Percentiles rank a stretch among this genome's conserved stretches.
Conservation (phyloP, 2,888 invertebrate genomes). For the Drosophila paranaensis region DNA sequence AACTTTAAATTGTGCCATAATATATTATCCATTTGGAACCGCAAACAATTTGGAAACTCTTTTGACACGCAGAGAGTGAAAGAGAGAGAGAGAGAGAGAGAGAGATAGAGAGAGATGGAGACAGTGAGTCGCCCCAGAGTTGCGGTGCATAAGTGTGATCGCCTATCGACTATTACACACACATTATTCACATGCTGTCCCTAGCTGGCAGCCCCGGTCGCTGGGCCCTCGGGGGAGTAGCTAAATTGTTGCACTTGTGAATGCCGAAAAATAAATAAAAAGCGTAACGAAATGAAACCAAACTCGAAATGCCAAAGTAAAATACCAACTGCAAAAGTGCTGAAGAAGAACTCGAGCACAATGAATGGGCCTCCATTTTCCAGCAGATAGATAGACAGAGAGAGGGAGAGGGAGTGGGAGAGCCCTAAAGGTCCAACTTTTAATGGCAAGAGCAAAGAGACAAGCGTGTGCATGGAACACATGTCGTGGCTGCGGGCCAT, state of each 20-base stretch:
- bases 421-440: slow-evolving; percentile 74
- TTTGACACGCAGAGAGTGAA: neutral
- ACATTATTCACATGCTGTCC: slow-evolving; percentile 51
- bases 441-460: slow-evolving; percentile 76
- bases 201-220: neutral
- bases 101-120: neutral
- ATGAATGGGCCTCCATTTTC: slow-evolving; percentile 49
- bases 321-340: slow-evolving; percentile 59
- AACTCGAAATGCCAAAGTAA: slow-evolving; percentile 66
- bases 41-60: slow-evolving; percentile 41
- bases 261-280: slow-evolving; percentile 67
- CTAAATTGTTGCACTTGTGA: slow-evolving; percentile 78
- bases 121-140: slow-evolving; percentile 8
- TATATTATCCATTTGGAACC: slow-evolving; percentile 44
- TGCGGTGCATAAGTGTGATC: slow-evolving; percentile 47
- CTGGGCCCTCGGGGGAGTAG: slow-evolving; percentile 30
- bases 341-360: slow-evolving; percentile 51
- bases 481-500: slow-evolving; percentile 75
- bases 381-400: slow-evolving; percentile 11
- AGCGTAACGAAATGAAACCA: slow-evolving; percentile 60
- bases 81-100: neutral
- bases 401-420: neutral
- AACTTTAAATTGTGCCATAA: slow-evolving; percentile 32
- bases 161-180: slow-evolving; percentile 62
- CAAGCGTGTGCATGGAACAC: slow-evolving; percentile 68